phyloP scores from a whole-genome alignment of 2,113 vertebrate species.

The Platycercus adscitus region DNA sequence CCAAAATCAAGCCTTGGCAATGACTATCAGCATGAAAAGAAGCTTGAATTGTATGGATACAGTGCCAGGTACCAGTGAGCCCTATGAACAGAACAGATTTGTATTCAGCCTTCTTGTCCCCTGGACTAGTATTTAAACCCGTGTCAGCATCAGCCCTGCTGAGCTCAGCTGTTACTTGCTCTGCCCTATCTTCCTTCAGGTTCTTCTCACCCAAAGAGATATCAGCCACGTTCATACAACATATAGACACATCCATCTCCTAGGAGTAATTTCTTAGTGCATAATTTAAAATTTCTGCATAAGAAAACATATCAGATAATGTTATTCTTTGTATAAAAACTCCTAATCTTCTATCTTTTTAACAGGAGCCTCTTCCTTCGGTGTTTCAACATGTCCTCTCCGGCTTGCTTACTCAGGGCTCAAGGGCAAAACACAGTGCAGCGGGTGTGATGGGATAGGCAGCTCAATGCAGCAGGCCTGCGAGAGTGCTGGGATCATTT shows the following conservation, averaged over 20 bases:
- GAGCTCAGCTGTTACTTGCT: background rate
- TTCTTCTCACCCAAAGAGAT: background rate
- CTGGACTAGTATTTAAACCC: background rate
- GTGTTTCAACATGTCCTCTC: background rate
- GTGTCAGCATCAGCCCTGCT: background rate
- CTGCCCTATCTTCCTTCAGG: background rate
- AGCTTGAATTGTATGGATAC: accelerated
- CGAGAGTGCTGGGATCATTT: accelerated
- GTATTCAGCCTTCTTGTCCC: background rate
- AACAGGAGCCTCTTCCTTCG: background rate
- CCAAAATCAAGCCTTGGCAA: background rate
- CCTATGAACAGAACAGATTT: background rate
- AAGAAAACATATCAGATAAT: background rate
- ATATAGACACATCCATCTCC: background rate
- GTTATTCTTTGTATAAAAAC: background rate
- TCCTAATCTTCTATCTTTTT: background rate
- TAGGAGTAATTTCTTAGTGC: background rate
- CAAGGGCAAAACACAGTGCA: accelerated
- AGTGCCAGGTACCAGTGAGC: background rate
- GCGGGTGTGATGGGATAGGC: background rate
- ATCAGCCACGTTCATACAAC: no score
- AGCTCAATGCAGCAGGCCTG: background rate
- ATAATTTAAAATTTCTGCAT: background rate
- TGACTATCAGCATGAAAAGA: background rate
- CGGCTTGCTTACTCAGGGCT: accelerated